A percentile compares a stretch with the other conserved stretches of the same genome.
These are phyloP conservation scores for Zaprionus kolodkinae DNA, from an alignment of 1,140 invertebrate genomes.

Conservation along the genomic window DNA sequence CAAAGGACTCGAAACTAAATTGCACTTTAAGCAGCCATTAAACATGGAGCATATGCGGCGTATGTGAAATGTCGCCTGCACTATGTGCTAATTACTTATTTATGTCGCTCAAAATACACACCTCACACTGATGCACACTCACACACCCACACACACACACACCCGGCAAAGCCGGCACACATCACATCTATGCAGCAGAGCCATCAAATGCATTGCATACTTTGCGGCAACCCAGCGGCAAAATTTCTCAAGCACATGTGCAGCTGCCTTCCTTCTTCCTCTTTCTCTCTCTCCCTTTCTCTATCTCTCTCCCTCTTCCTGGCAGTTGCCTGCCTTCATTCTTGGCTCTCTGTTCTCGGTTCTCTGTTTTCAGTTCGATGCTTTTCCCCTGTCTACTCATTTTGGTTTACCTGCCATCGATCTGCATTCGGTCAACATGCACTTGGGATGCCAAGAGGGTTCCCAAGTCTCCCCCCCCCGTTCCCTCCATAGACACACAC, in stretches of 20 bases:
- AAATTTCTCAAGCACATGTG: conserved; percentile 34
- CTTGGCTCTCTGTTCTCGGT: neutral
- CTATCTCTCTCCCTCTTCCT: neutral
- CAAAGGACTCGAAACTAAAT: conserved; percentile 54
- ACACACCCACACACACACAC: neutral
- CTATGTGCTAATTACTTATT: conserved; percentile 53
- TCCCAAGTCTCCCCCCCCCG: no score
- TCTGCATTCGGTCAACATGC: conserved; percentile 30
- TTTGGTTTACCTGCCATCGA: conserved; percentile 19
- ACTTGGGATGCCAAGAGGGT: no score
- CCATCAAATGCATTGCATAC: conserved; percentile 36
- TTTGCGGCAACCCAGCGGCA: conserved; percentile 18
- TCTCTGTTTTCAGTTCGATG: neutral
- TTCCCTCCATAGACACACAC: neutral
- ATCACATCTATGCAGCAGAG: neutral
- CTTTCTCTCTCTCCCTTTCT: neutral
- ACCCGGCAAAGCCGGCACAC: conserved; percentile 1
- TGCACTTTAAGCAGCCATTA: conserved; percentile 56
- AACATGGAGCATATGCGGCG: conserved; percentile 39
- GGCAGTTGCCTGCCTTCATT: conserved; percentile 7
- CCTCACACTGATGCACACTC: conserved; percentile 6
- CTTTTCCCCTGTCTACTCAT: conserved; percentile 18
- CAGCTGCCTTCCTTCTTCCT: neutral
- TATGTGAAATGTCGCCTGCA: conserved; percentile 42
- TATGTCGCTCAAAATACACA: conserved; percentile 41